phyloP scores from a whole-genome alignment of 2,797 vertebrate species.

The Macropus fuliginosus region DNA sequence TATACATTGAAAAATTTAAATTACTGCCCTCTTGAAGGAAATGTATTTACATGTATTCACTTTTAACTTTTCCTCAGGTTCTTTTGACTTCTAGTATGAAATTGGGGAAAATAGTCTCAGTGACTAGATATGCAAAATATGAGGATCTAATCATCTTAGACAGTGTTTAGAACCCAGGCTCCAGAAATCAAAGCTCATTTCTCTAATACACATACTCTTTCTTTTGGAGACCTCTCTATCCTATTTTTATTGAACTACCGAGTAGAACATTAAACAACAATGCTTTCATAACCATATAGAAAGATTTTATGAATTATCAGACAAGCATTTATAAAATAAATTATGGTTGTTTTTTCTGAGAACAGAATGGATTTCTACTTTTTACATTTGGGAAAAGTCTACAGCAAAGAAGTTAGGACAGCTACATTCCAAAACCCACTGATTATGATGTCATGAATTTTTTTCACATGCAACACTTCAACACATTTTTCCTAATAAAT shows the following conservation, averaged over 20 bases:
- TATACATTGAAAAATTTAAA: neutral
- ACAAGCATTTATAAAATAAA: rapidly evolving
- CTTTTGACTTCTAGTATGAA: neutral
- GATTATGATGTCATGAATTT: too few species aligned
- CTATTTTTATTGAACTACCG: neutral
- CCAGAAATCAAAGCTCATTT: neutral
- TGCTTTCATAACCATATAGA: neutral
- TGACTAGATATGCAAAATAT: neutral
- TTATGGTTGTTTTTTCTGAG: neutral
- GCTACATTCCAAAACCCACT: neutral
- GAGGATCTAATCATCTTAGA: neutral
- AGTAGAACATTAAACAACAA: neutral
- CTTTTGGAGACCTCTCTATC: neutral
- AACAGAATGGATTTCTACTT: neutral
- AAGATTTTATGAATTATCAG: neutral
- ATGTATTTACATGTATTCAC: neutral
- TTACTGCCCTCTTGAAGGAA: neutral
- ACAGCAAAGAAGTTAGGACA: rapidly evolving
- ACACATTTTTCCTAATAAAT: neutral
- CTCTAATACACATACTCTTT: neutral
- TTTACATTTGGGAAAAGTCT: neutral
- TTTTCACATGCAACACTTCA: neutral
- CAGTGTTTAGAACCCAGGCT: rapidly evolving
- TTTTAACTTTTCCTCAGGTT: neutral
- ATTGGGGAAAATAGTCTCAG: neutral